Base-by-base conservation (phyloP, 1,140 invertebrate species). In the Drosophila setifemur region DNA sequence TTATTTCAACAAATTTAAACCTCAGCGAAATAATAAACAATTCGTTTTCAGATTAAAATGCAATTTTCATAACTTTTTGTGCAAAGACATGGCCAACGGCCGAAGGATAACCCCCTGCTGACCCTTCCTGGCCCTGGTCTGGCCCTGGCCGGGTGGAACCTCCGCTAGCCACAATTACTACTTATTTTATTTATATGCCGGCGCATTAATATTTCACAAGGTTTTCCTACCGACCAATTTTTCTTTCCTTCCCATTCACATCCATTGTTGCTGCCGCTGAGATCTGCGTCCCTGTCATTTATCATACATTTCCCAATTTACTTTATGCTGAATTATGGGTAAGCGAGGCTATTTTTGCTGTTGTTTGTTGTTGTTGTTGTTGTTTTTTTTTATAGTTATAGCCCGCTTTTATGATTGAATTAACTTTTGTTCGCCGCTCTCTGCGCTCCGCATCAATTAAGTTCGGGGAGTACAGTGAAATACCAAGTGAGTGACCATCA, bases 1-100 rank as follows among this genome's bases (percentile, higher is more conserved):
- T 86, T 86, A 86, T 86, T 86, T 86, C 81, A 86, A 86, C 81
- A 86, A 86, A 86, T 86, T 86, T 86, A 86, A 86, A 86, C 81
- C 81, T 87, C 81, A 86, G 82, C 76, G 81, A 86, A 86, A 86
- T 86, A 86, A 86, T 86, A 86, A 86, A 86, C 81, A 87, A 86
- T 86, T 86, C 81, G 81, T 86, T 81, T 86, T 86, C 81, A 86
- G 81, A 86, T 86, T 87, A 86, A 86, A 86, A 86, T 86, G 81
- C 81, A 86, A 86, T 86, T 86, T 86, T 86, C 81, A 86, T 86
- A 86, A 86, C 81, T 87, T 81, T 83, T 83, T 86, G 81, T 60
- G 48, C 74, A 74, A 79, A 77, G 63, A 73, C 69, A 72, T 63
- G 44, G 53, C 47, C 55, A 71, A 25, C 40, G 54, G 53, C 9